These are phyloP conservation scores for Micromussa lordhowensis DNA, from an alignment of 92 coral and sea anemone genomes.

Conservation along the genomic window DNA sequence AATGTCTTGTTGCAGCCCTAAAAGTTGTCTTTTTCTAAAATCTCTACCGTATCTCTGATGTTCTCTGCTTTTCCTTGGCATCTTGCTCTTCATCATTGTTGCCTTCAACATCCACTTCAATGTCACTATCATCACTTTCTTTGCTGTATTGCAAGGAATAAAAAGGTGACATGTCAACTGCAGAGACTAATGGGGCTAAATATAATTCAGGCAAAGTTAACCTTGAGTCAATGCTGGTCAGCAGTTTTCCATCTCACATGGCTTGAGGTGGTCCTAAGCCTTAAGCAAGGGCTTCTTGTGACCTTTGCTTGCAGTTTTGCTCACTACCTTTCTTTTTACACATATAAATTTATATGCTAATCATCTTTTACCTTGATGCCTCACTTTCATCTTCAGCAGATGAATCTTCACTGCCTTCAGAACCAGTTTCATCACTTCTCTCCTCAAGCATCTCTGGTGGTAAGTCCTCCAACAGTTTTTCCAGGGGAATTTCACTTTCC, in stretches of 20 bases:
- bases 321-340: no score
- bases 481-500: constrained; percentile 94
- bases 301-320: no score
- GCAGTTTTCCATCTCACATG: no score
- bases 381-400: constrained; percentile 60
- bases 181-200: no score
- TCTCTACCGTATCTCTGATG: background rate
- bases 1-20: no score
- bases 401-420: constrained; percentile 66
- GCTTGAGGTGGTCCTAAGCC: no score
- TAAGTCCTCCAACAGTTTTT: constrained; percentile 80
- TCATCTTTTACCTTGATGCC: constrained; percentile 23
- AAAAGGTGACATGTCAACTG: background rate
- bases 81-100: constrained; percentile 60
- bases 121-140: constrained; percentile 87
- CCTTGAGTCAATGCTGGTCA: no score
- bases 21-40: background rate
- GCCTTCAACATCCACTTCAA: constrained; percentile 83
- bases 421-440: constrained; percentile 63
- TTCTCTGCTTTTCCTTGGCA: background rate
- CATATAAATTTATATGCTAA: background rate
- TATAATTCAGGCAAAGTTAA: no score
- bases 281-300: no score
- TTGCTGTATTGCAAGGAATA: constrained; percentile 7
- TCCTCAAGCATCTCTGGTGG: constrained; percentile 95